phyloP scores from a whole-genome alignment of 2,888 invertebrate species.

The Tenthredo amoena region DNA sequence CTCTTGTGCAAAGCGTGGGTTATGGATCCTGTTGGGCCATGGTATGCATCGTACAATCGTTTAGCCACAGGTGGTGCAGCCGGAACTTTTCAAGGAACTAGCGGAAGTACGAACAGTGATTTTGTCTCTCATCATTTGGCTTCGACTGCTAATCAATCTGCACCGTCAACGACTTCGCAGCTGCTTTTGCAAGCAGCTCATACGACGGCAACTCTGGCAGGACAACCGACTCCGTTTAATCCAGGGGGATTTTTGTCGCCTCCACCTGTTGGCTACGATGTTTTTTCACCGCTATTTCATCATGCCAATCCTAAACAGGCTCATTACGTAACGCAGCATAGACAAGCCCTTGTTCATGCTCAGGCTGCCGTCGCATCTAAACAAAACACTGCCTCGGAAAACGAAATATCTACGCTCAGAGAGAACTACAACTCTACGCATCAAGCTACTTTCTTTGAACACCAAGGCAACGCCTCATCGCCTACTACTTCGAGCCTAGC shows the following conservation, averaged over 20 bases:
- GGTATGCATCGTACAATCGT: slow-evolving; percentile 93
- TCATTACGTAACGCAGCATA: slow-evolving; percentile 86
- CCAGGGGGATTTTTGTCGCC: slow-evolving; percentile 88
- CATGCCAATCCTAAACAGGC: slow-evolving; percentile 87
- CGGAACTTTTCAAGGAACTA: slow-evolving; percentile 82
- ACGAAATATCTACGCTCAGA: slow-evolving; percentile 81
- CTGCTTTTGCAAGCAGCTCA: slow-evolving; percentile 84
- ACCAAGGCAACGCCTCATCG: slow-evolving; percentile 80
- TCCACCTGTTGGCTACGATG: slow-evolving; percentile 89
- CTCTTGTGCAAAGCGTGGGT: slow-evolving; percentile 70
- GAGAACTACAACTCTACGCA: slow-evolving; percentile 83
- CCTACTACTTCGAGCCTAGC: slow-evolving; percentile 80
- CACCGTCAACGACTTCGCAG: slow-evolving; percentile 82
- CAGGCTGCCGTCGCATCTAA: slow-evolving; percentile 73
- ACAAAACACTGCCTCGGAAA: slow-evolving; percentile 79
- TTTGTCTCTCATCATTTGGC: slow-evolving; percentile 77
- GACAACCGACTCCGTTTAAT: slow-evolving; percentile 84
- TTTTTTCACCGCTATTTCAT: slow-evolving; percentile 91
- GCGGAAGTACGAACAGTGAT: slow-evolving; percentile 85
- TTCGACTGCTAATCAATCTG: slow-evolving; percentile 79
- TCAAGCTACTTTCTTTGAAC: slow-evolving; percentile 84
- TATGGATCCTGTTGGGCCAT: slow-evolving; percentile 96
- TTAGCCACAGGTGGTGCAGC: slow-evolving; percentile 86
- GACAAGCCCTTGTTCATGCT: slow-evolving; percentile 83
- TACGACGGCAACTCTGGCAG: slow-evolving; percentile 82